phyloP scores from a whole-genome alignment of 2,113 vertebrate genomes.

The Gila orcuttii region DNA sequence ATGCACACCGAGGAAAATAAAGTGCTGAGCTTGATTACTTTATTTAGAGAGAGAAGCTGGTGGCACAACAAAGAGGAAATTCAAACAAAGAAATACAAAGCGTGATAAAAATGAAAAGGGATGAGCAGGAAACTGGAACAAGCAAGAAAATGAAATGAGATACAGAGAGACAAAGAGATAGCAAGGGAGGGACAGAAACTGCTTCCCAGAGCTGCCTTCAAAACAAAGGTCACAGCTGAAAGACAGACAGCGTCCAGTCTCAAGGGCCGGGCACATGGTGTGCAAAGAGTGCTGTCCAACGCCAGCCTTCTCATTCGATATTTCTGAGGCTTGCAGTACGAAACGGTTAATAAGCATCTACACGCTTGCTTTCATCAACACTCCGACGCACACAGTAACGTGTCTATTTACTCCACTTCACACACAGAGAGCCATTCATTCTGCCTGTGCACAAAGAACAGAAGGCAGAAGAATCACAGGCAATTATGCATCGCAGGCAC shows the following conservation, averaged over 20 bases:
- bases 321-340: not conserved
- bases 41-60: conserved; percentile 39
- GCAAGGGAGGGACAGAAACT: not conserved
- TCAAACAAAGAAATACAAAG: conserved; percentile 27
- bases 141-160: conserved; percentile 10
- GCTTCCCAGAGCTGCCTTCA: conserved; percentile 5
- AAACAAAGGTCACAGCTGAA: conserved; percentile 50
- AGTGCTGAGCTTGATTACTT: conserved; percentile 34
- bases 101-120: conserved; percentile 10
- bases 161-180: conserved; percentile 26
- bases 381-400: conserved; percentile 26
- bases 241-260: conserved; percentile 30
- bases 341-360: conserved; percentile 8
- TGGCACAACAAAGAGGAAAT: not conserved
- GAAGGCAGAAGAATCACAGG: conserved; percentile 40
- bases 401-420: conserved; percentile 47
- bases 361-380: not conserved
- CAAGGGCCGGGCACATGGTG: conserved; percentile 35
- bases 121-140: conserved; percentile 4
- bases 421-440: conserved; percentile 50
- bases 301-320: conserved; percentile 21
- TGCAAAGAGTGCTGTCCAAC: not conserved
- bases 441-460: conserved; percentile 46
- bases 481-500: conserved; percentile 22
- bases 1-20: conserved; percentile 41